A percentile compares a stretch with the other conserved stretches of the same genome.
These are phyloP conservation scores for Tragopan temminckii DNA, from an alignment of 2,797 vertebrate genomes.

Conservation along the genomic window DNA sequence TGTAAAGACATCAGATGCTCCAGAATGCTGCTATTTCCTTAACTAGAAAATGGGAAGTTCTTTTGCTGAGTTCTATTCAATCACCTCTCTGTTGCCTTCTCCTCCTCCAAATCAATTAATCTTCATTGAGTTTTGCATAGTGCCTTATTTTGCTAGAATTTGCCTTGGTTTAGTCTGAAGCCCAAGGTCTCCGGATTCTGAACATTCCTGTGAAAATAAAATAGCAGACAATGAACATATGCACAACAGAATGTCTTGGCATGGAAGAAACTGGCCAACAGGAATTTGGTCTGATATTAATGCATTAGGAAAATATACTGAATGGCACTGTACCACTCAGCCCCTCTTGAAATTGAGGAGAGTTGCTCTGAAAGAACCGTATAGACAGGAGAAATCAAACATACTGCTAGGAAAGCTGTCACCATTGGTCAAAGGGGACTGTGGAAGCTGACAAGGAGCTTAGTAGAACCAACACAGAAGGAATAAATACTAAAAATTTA, in stretches of 20 bases:
- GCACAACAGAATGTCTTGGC: background rate
- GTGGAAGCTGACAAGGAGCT: background rate
- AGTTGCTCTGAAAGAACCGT: background rate
- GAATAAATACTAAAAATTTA: background rate
- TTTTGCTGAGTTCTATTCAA: background rate
- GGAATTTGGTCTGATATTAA: background rate
- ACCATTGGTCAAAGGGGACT: background rate
- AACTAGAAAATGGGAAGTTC: background rate
- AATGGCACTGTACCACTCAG: background rate
- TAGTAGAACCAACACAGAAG: background rate
- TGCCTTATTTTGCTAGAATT: background rate
- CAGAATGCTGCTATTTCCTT: background rate
- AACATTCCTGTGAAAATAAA: background rate
- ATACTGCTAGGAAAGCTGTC: background rate
- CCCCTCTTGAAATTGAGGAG: background rate
- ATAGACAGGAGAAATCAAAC: background rate
- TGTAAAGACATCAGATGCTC: background rate
- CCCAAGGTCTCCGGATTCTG: background rate
- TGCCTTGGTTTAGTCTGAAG: background rate
- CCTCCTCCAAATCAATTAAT: background rate
- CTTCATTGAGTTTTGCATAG: background rate
- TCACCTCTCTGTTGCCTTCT: background rate
- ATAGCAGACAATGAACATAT: background rate
- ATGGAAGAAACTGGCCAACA: background rate
- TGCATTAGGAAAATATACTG: background rate